A percentile compares a stretch with the other conserved stretches of the same genome.
phyloP scores from a whole-genome alignment of 2,113 vertebrate species.

The Calonectris borealis region DNA sequence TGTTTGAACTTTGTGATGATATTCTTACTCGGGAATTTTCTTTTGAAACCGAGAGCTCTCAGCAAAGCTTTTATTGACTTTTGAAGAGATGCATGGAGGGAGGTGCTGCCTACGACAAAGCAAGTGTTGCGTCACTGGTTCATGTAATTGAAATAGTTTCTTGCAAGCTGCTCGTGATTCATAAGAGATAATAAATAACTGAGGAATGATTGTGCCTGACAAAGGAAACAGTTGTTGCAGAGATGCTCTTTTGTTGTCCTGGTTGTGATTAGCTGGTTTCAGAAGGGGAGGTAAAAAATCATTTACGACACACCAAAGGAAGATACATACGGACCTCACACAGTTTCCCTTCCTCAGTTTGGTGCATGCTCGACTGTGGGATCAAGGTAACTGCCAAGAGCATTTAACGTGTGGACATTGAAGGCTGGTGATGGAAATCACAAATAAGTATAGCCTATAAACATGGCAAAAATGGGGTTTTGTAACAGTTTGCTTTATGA shows the following conservation, averaged over 20 bases:
- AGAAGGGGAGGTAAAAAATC: not conserved
- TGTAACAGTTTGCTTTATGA: not conserved
- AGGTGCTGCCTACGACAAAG: not conserved
- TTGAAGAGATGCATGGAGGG: not conserved
- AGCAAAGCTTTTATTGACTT: slow-evolving; percentile 22
- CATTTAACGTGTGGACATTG: not conserved
- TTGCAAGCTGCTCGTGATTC: slow-evolving; percentile 5
- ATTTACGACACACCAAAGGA: not conserved
- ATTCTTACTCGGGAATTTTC: not conserved
- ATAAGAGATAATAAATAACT: slow-evolving; percentile 24
- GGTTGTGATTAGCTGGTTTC: slow-evolving; percentile 17
- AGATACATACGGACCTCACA: not conserved
- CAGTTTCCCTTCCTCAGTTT: not conserved
- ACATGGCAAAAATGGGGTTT: not conserved
- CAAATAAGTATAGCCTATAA: not conserved
- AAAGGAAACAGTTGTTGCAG: not conserved
- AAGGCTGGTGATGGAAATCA: not conserved
- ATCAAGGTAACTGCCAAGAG: not conserved
- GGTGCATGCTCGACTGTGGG: not conserved
- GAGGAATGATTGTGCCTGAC: not conserved
- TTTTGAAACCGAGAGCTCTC: not conserved
- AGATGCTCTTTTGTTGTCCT: not conserved
- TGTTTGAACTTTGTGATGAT: not conserved
- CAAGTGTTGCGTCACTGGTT: slow-evolving; percentile 8
- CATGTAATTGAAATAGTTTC: not conserved